Conservation (phyloP, 2,888 invertebrate species). For the Drosophila prostipennis region DNA sequence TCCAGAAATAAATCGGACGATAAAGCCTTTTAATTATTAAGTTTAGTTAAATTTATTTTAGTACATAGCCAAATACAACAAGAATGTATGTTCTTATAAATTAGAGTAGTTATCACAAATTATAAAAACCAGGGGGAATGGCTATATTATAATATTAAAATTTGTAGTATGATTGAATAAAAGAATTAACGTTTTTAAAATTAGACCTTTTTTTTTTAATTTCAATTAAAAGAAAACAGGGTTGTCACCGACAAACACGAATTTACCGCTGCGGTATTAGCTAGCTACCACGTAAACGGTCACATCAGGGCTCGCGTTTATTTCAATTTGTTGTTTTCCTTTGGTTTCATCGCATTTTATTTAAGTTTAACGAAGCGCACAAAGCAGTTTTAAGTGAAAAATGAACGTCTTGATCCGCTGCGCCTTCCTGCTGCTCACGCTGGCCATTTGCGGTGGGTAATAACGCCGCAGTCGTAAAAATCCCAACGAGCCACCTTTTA, state of each 20-base stretch:
- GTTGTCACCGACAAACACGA: not conserved
- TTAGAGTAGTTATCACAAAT: too few relatives aligned
- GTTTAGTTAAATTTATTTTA: too few relatives aligned
- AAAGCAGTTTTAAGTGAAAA: conserved; percentile 12
- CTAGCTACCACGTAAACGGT: not conserved
- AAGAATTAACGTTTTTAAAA: too few relatives aligned
- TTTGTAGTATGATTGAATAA: too few relatives aligned
- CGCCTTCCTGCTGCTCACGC: conserved; percentile 51
- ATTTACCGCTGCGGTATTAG: not conserved
- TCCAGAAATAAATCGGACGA: too few relatives aligned
- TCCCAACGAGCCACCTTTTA: not conserved
- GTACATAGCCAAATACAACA: too few relatives aligned
- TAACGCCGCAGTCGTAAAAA: too few relatives aligned
- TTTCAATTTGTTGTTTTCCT: conserved; percentile 28
- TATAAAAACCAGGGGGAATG: too few relatives aligned
- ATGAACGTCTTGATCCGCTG: conserved; percentile 54
- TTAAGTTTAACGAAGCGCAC: conserved; percentile 32
- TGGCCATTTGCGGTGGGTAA: conserved; percentile 57
- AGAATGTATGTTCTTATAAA: too few relatives aligned
- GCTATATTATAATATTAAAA: too few relatives aligned
- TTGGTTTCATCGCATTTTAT: conserved; percentile 19
- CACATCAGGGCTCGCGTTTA: conserved; percentile 9
- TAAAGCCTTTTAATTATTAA: too few relatives aligned
- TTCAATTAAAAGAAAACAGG: not conserved
- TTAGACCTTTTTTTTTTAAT: too few relatives aligned